Conservation (phyloP, 2,888 invertebrate species). For the Antheraea assamensis region DNA sequence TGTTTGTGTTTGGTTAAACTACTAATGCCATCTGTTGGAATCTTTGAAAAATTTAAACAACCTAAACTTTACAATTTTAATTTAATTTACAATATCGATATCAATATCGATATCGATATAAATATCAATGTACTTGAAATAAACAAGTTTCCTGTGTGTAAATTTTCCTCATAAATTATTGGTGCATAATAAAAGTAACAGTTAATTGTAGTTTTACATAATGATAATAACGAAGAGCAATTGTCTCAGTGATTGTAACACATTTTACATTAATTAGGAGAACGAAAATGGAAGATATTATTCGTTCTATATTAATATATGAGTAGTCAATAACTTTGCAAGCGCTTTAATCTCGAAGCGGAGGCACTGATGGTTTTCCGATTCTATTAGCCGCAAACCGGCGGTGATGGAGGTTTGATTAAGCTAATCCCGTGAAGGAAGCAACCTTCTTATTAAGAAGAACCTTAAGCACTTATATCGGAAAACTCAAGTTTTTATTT, state of each 20-base stretch:
- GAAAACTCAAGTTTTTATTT: slow-evolving; percentile 10
- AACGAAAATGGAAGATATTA: neutral
- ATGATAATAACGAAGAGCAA: no score
- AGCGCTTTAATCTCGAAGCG: slow-evolving; percentile 58
- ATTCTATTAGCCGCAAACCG: slow-evolving; percentile 71
- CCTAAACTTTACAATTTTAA: no score
- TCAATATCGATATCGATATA: no score
- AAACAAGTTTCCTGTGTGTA: no score
- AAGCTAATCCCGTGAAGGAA: slow-evolving; percentile 58
- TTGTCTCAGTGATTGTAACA: neutral
- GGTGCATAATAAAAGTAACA: no score
- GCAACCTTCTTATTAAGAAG: slow-evolving; percentile 48
- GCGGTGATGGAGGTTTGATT: slow-evolving; percentile 54
- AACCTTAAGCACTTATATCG: slow-evolving; percentile 17
- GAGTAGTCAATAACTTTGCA: slow-evolving; percentile 54
- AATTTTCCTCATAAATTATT: no score
- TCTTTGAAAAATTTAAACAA: no score
- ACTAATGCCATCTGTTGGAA: no score
- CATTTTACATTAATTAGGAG: neutral
- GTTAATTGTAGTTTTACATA: neutral
- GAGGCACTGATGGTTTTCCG: slow-evolving; percentile 72
- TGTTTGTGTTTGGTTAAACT: no score
- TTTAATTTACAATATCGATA: no score
- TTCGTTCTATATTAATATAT: slow-evolving; percentile 33
- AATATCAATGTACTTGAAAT: no score